Evolutionary conservation across 2,797 vertebrate genomes (phyloP), one percentile per base, ranked within the genome.

Genomic region (Notamacropus eugenii): DNA sequence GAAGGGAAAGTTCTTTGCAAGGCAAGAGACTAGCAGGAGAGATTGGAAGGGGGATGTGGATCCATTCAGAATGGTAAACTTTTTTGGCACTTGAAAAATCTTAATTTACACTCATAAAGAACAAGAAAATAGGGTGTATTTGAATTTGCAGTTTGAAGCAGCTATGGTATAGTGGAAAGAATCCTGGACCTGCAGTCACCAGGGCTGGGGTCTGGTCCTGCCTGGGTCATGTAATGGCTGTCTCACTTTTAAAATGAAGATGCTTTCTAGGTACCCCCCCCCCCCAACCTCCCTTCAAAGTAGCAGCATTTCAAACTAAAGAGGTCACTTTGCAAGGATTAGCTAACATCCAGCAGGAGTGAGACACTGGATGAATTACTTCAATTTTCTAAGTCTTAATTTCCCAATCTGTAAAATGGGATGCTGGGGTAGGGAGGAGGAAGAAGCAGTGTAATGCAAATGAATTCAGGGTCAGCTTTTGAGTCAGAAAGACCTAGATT

Each of bases 261-360:
- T 46, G 40, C n/a, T 9, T 13, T 13, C 58, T 59, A 29, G 9
- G 52, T 52, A 3, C 6, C 8, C 14, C 4, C 24, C 9, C 6
- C 5, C 6, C 22, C 19, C 4, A 14, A 0, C 4, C 5, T 0
- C 28, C 0, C 9, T 3, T 11, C 9, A 50, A 50, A 40, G 40
- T 9, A 87, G 40, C 27, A 87, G 40, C 9, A 87, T 87, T 50
- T 87, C 12, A 46, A 87, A 50, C 22, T 28, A 40, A 22, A 82
- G 24, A 46, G 24, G 24, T 46, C 74, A 46, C 40, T 87, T 50
- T 27, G 40, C 74, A 50, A 87, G 74, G 74, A 87, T 87, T 87
- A 46, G 22, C 13, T 46, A 46, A 27, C 22, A 46, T 10, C 19
- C 9, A 24, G 19, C 74, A 82, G 74, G 22, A 82, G 34, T 24